phyloP scores from a whole-genome alignment of 23 tunicate species.

The Corella eumyota region DNA sequence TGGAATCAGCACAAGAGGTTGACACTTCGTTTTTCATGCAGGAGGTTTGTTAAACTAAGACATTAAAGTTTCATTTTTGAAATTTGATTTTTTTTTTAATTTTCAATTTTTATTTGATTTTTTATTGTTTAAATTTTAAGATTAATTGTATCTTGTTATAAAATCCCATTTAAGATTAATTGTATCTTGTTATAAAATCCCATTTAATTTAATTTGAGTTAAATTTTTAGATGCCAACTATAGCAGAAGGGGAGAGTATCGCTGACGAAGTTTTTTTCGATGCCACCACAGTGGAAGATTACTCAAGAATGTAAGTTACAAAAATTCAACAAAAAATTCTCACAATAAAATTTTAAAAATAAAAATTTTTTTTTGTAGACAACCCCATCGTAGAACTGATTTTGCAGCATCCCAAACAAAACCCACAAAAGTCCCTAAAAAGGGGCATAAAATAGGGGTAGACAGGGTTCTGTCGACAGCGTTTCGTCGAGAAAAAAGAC shows the following conservation, averaged over 20 bases:
- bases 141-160: no score
- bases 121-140: no score
- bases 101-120: no score
- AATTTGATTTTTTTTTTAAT: no score
- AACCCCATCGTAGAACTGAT: conserved; percentile 23
- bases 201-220: no score
- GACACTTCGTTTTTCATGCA: conserved; percentile 64
- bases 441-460: conserved; percentile 65
- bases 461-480: conserved; percentile 51
- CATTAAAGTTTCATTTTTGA: not conserved
- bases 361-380: no score
- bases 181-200: no score
- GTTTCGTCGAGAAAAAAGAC: conserved; percentile 59
- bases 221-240: conserved; percentile 85
- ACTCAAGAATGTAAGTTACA: conserved; percentile 5
- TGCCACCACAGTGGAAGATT: conserved; percentile 47
- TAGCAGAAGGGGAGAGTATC: conserved; percentile 66
- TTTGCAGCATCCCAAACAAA: conserved; percentile 5
- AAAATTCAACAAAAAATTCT: no score
- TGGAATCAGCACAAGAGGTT: conserved; percentile 34
- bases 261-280: conserved; percentile 84
- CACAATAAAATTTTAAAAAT: no score
- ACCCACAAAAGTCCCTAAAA: conserved; percentile 12
- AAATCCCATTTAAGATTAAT: no score
- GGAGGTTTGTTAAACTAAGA: conserved; percentile 21